A percentile compares a stretch with the other conserved stretches of the same genome.
Conservation (phyloP, 2,888 invertebrate species). For the Parelbella ahira region DNA sequence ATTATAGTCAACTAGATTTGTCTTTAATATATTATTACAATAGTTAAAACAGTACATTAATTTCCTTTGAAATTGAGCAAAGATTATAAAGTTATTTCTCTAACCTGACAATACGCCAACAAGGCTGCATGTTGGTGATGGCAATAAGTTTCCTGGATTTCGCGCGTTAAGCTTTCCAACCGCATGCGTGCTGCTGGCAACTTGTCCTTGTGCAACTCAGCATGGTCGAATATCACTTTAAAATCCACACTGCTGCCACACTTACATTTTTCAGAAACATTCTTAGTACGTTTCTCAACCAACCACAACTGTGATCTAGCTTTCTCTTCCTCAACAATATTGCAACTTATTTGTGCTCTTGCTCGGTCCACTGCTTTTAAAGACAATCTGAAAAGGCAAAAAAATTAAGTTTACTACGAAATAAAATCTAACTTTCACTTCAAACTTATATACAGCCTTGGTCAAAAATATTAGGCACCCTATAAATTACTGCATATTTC, state of each 20-base stretch:
- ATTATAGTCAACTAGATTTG: too few species aligned
- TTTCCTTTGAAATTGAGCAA: neutral
- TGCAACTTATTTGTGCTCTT: slow-evolving; percentile 42
- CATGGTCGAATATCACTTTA: slow-evolving; percentile 50
- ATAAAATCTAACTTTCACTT: too few species aligned
- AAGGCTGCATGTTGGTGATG: slow-evolving; percentile 63
- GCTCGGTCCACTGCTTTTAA: slow-evolving; percentile 59
- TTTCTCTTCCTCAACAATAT: slow-evolving; percentile 54
- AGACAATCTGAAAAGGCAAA: slow-evolving; percentile 61
- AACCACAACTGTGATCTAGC: slow-evolving; percentile 52
- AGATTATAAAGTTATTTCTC: neutral
- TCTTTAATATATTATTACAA: too few species aligned
- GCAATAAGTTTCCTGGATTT: slow-evolving; percentile 64
- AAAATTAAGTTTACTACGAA: too few species aligned
- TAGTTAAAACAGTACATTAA: neutral
- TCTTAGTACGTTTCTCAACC: slow-evolving; percentile 45
- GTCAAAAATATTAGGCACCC: slow-evolving; percentile 1
- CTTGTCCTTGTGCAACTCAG: slow-evolving; percentile 50
- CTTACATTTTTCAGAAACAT: slow-evolving; percentile 43
- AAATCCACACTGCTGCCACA: slow-evolving; percentile 50
- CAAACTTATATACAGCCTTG: neutral
- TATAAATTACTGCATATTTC: too few species aligned
- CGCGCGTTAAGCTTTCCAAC: slow-evolving; percentile 51
- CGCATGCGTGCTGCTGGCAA: slow-evolving; percentile 55
- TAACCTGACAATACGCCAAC: slow-evolving; percentile 62